Base-by-base conservation (phyloP, 2,797 vertebrate species). In the Chelidonichthys spinosus region DNA sequence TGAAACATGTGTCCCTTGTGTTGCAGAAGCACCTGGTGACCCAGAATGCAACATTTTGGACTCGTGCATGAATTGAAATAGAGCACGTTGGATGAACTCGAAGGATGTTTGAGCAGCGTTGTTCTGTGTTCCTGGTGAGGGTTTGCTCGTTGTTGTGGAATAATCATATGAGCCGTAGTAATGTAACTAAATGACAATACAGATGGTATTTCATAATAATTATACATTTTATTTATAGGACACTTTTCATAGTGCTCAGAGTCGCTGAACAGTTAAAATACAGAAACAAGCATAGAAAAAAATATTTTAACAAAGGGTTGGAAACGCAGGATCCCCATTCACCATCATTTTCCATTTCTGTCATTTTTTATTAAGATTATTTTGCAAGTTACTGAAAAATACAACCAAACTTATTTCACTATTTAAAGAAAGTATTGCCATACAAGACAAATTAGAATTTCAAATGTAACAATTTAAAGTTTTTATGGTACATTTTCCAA, bases 1-100 rank as follows among this genome's bases (percentile, higher is more conserved):
- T 55, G 25, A 74, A 75, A 63, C 58, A 83, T 84, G 69, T 42
- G 66, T 61, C 55, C 69, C 59, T 5, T 15, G 42, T 67, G 56
- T 43, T 39, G 33, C 60, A 54, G 46, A 63, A 49, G 64, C 5
- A 2, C 32, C 33, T 0, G 7, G 17, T 70, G 46, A 32, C 50
- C 35, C 7, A 49, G 39, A 73, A 53, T 37, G 6, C 44, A 54
- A 14, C 32, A 11, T 14, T 55, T 56, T 11, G 10, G n/a, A 1
- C 17, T 25, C n/a, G 46, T 17, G 2, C 39, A 36, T 40, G 15
- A 25, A 78, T 44, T 37, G 14, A 55, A 25, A 36, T 14, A 2
- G 32, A 68, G 39, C 7, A 42, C 53, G 15, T 72, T 56, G 63
- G 37, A 76, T 71, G 7, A 40, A 62, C 69, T 56, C 10, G 15